Conservation (phyloP, 1,140 invertebrate species). For the Drosophila santomea region DNA sequence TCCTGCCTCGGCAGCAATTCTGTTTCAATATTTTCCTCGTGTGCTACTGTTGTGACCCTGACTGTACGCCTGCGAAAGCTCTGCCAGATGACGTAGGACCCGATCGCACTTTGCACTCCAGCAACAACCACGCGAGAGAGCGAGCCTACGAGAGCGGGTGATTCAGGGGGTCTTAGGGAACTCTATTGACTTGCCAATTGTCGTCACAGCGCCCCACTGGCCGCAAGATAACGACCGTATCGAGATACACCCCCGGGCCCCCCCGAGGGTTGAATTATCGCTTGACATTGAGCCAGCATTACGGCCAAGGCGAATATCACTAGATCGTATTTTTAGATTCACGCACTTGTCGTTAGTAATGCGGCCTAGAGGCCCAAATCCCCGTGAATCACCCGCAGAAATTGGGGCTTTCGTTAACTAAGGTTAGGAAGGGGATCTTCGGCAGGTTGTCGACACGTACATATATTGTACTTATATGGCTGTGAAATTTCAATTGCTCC, state of each 20-base stretch:
- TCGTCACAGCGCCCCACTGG: conserved; percentile 20
- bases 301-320: conserved; percentile 7
- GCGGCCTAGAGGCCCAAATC: neutral
- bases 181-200: conserved; percentile 31
- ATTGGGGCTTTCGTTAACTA: neutral
- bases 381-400: conserved; percentile 1
- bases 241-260: neutral
- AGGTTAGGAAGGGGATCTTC: neutral
- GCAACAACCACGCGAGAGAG: neutral
- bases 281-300: conserved; percentile 15
- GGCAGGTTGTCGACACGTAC: neutral
- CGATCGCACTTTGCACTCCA: conserved; percentile 30
- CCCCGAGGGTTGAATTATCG: conserved; percentile 18
- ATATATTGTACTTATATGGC: neutral
- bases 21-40: neutral
- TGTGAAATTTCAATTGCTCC: neutral
- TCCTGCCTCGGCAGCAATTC: too few species aligned
- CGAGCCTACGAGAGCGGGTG: neutral
- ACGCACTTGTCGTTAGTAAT: conserved; percentile 9
- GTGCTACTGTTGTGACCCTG: neutral
- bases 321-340: conserved; percentile 15
- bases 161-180: conserved; percentile 23
- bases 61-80: conserved; percentile 4
- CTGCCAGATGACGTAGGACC: conserved; percentile 20
- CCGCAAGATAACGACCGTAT: conserved; percentile 15